Evolutionary conservation across 2,888 invertebrate species (phyloP).

Genomic region (Galerucella pusilla): DNA sequence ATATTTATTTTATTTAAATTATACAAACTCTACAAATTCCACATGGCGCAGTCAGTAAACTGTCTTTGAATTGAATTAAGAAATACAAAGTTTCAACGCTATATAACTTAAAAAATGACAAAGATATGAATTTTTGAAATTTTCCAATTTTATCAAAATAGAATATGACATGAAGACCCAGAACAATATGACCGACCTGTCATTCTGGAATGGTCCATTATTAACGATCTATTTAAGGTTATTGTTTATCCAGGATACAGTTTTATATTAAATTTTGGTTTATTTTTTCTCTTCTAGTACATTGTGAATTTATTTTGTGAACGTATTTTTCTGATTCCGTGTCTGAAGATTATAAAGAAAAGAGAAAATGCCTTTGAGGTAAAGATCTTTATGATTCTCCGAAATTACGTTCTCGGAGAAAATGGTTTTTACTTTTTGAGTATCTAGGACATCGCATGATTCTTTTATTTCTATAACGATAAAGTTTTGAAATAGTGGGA

Average conservation of each 20-base stretch:
- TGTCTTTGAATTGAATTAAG: too few species aligned
- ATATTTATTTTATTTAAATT: too few species aligned
- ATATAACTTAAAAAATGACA: too few species aligned
- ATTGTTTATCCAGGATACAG: neutral
- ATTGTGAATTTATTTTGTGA: neutral
- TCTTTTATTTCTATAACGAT: neutral
- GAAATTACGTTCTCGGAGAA: conserved; percentile 1
- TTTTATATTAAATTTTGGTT: neutral
- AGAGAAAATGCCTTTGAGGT: neutral
- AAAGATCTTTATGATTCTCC: neutral
- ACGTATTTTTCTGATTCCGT: conserved; percentile 7
- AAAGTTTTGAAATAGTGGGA: neutral
- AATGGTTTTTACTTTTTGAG: neutral
- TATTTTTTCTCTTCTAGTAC: neutral
- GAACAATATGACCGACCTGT: too few species aligned
- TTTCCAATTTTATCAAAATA: too few species aligned
- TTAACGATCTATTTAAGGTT: too few species aligned
- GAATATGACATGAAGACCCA: too few species aligned
- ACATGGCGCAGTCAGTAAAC: too few species aligned
- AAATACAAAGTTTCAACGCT: too few species aligned
- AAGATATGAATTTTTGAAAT: too few species aligned
- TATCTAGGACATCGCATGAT: neutral
- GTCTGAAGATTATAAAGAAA: conserved; percentile 7
- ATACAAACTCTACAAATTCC: too few species aligned
- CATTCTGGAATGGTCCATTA: too few species aligned